A percentile compares a stretch with the other conserved stretches of the same genome.
Conservation (phyloP, 2,113 vertebrate genomes). For the Phyllopteryx taeniolatus region DNA sequence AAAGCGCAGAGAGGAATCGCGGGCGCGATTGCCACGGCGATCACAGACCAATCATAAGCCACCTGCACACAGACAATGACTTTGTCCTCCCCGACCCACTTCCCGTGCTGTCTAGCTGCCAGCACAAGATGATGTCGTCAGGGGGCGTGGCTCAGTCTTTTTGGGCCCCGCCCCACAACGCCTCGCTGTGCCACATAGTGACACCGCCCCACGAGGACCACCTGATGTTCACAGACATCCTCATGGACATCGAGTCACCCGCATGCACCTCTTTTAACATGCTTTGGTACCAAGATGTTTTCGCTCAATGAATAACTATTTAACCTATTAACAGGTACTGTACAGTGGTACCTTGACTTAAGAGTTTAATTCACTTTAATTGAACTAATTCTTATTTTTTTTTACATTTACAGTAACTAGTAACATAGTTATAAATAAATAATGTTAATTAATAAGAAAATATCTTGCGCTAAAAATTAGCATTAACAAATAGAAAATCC, state of each 20-base stretch:
- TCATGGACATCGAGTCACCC: conserved; percentile 37
- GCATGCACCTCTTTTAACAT: not conserved
- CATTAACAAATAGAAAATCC: no score
- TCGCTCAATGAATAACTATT: not conserved
- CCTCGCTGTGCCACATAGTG: conserved; percentile 34
- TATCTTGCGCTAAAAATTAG: no score
- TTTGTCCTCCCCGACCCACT: conserved; percentile 13
- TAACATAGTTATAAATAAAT: no score
- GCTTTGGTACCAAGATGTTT: not conserved
- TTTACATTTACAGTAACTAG: no score
- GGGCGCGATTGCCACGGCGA: conserved; percentile 17
- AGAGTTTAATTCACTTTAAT: no score
- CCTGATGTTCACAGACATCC: conserved; percentile 74
- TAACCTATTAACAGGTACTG: no score
- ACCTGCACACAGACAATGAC: not conserved
- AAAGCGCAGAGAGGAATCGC: conserved; percentile 18
- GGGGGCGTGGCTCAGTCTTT: conserved; percentile 77
- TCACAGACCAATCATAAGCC: not conserved
- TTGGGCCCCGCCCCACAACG: conserved; percentile 36
- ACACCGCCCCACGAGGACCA: conserved; percentile 68
- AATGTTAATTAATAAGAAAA: no score
- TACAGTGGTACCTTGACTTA: not conserved
- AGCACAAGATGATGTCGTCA: conserved; percentile 46
- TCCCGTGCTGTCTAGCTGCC: conserved; percentile 10
- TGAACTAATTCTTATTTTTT: no score